Conservation (phyloP, 2,113 vertebrate genomes). For the Egretta garzetta region DNA sequence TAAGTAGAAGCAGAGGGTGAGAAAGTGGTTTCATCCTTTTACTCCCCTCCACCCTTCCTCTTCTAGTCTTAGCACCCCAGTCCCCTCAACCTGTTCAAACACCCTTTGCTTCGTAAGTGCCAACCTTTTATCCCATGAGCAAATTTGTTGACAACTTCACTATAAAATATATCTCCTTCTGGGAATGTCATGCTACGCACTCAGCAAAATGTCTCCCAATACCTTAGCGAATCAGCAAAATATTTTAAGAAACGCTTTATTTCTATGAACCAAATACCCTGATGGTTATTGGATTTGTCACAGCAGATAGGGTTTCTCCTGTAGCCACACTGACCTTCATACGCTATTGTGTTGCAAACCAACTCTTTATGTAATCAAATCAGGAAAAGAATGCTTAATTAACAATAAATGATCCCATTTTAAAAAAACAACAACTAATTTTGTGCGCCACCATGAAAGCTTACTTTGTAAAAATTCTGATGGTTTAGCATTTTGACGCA, state of each 20-base stretch:
- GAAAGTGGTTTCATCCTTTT: not conserved
- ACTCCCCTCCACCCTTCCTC: not conserved
- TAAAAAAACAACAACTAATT: not conserved
- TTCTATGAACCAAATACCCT: constrained; percentile 68
- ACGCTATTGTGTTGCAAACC: constrained; percentile 49
- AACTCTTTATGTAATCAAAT: constrained; percentile 62
- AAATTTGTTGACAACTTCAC: not conserved
- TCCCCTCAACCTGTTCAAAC: not conserved
- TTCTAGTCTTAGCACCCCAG: not conserved
- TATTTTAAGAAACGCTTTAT: constrained; percentile 67
- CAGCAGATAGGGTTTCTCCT: constrained; percentile 74
- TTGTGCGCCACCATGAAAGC: not conserved
- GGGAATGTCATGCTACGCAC: constrained; percentile 15
- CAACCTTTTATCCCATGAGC: not conserved
- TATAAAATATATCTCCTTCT: not conserved
- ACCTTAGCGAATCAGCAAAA: constrained; percentile 68
- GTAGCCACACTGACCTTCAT: constrained; percentile 51
- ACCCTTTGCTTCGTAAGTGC: not conserved
- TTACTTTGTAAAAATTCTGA: not conserved
- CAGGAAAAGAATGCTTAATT: constrained; percentile 52
- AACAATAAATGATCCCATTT: not conserved
- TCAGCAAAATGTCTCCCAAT: constrained; percentile 11
- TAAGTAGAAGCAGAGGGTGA: not conserved
- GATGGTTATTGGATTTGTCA: constrained; percentile 76
- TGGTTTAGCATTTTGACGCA: not conserved